Evolutionary conservation across 2,888 invertebrate genomes (phyloP), one percentile per base, ranked within the genome.

Genomic region (Amphimallon solstitiale): DNA sequence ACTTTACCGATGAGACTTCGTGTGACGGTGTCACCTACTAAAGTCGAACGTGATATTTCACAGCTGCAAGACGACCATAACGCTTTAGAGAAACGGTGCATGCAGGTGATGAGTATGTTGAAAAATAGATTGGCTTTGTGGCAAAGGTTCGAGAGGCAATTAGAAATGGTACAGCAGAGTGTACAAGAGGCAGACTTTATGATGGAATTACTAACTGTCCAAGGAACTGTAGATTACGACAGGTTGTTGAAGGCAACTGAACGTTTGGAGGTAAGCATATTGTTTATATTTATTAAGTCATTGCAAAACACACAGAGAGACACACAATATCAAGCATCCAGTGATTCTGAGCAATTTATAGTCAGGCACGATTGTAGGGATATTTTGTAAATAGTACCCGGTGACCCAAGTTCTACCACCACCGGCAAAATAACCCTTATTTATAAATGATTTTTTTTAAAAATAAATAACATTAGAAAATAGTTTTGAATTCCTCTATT

Each of bases 181-280:
- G 92, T 93, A 0, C 88, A 92, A 63, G 93, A 94, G 75, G 92
- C 93, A 0, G 93, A 94, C 79, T 94, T 93, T 75, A 93, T 94
- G 93, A 92, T 93, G 84, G 93, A 94, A 72, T 83, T 94, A 66
- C 84, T 94, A 10, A 92, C 92, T 0, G 91, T 94, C 0, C 93
- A 94, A 77, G 93, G 93, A 0, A 90, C 91, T 68, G 92, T 94
- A 12, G 93, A 94, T 80, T 94, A 93, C 76, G 92, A 93, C 70
- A 86, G 94, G 6, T 83, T 94, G 65, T 85, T 91, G 60, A 93
- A 92, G 77, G 93, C 93, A 43, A 94, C 94, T 0, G 93, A 93
- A 81, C 86, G 93, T 76, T 85, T 94, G 65, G 93, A 94, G 90
- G 94, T 94, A 74, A 87, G 87, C n/a, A n/a, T n/a, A n/a, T n/a